Percentiles rank a stretch among this genome's conserved stretches.
These are phyloP conservation scores for Pteropus alecto DNA, from an alignment of 2,113 vertebrate species.

Conservation along the genomic window DNA sequence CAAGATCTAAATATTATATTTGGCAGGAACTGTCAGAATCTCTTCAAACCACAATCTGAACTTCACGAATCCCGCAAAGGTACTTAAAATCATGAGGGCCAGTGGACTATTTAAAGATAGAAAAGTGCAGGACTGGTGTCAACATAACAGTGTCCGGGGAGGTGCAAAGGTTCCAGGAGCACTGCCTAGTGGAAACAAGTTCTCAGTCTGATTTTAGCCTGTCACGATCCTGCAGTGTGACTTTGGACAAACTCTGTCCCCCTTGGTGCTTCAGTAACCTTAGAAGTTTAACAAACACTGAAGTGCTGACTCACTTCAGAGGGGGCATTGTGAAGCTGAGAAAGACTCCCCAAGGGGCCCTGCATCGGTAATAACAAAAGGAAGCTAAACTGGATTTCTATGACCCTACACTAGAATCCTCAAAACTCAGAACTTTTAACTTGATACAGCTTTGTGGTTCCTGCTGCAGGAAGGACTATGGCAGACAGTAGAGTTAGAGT, in stretches of 20 bases:
- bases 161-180: background rate
- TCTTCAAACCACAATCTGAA: constrained; percentile 19
- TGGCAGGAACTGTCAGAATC: constrained; percentile 50
- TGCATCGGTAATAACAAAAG: background rate
- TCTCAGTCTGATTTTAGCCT: background rate
- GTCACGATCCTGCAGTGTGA: background rate
- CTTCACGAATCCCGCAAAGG: constrained; percentile 15
- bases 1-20: constrained; percentile 20
- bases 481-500: background rate
- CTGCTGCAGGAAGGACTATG: background rate
- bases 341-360: background rate
- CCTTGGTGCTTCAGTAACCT: constrained; percentile 39
- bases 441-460: background rate
- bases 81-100: background rate
- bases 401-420: background rate
- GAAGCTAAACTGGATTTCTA: background rate
- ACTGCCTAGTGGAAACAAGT: background rate
- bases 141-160: background rate
- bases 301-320: constrained; percentile 34
- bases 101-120: constrained; percentile 41
- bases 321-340: background rate
- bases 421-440: constrained; percentile 50
- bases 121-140: background rate
- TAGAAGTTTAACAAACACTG: constrained; percentile 50
- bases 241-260: background rate